Base-by-base conservation (phyloP, 2,113 vertebrate genomes). In the Gasterosteus aculeatus region DNA sequence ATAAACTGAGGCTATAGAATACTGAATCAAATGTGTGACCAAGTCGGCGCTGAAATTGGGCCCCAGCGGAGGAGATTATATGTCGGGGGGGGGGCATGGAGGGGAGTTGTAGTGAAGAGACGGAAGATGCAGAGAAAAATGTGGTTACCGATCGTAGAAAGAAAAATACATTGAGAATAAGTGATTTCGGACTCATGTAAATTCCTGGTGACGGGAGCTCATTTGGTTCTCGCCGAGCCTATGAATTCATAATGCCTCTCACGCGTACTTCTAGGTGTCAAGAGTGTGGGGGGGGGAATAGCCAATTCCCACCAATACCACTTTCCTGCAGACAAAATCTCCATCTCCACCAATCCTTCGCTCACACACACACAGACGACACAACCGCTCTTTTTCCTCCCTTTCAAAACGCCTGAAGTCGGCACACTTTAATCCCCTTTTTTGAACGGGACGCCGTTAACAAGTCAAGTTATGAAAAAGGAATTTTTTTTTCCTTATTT, bases 161-260 rank as follows among this genome's bases (percentile, higher is more conserved):
- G 67, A 88, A 89, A 85, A 89, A 89, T 88, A 85, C 76, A 84
- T 77, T 69, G 87, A 81, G 78, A 85, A 88, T 87, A 90, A 91
- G 83, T 87, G 87, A 89, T 85, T 90, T 82, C 72, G 79, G 86
- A 80, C 72, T 81, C 38, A 72, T 83, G 90, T 85, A 88, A 86
- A 91, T 90, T 89, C 80, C 68, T 72, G 75, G 81, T 85, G 81
- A 92, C 81, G 63, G 80, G 67, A 80, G 81, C 85, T 89, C 80
- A 89, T 92, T 90, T 88, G 74, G 81, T 75, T 87, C 80, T 83
- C 78, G 35, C 10, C 41, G 81, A 88, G 72, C 81, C 76, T 57
- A 87, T 92, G 85, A 92, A 93, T 92, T 87, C 87, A 83, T 91
- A 90, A 91, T 88, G 75, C 62, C 70, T 74, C 80, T 88, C 75